phyloP scores from a whole-genome alignment of 1,140 invertebrate genomes.

The Onthophagus taurus region DNA sequence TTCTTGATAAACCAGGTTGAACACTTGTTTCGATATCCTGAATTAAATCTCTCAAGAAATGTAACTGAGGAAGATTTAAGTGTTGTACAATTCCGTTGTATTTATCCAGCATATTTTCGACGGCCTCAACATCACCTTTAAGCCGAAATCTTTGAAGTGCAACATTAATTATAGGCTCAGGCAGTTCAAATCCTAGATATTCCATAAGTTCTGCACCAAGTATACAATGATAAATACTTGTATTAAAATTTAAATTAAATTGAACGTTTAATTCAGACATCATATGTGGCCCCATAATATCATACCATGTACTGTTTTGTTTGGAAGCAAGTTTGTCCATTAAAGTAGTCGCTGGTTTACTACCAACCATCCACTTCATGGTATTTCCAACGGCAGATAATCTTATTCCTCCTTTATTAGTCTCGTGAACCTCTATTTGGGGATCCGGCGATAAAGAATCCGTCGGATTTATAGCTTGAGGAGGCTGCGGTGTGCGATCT shows the following conservation, averaged over 20 bases:
- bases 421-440: slow-evolving; percentile 14
- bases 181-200: slow-evolving; percentile 60
- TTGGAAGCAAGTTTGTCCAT: slow-evolving; percentile 36
- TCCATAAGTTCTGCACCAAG: slow-evolving; percentile 68
- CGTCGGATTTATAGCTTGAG: neutral
- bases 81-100: slow-evolving; percentile 51
- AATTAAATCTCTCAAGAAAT: slow-evolving; percentile 57
- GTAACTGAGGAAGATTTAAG: slow-evolving; percentile 53
- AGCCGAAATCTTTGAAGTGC: slow-evolving; percentile 60
- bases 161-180: slow-evolving; percentile 54
- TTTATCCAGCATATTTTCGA: slow-evolving; percentile 46
- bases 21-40: slow-evolving; percentile 66
- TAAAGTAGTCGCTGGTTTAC: slow-evolving; percentile 20
- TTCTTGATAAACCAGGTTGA: slow-evolving; percentile 65
- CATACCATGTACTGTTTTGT: slow-evolving; percentile 52
- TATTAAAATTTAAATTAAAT: slow-evolving; percentile 56
- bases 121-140: slow-evolving; percentile 49
- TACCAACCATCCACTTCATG: slow-evolving; percentile 10
- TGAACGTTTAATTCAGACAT: slow-evolving; percentile 54
- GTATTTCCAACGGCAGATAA: slow-evolving; percentile 6
- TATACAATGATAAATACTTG: slow-evolving; percentile 59
- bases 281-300: slow-evolving; percentile 51
- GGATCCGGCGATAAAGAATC: neutral
- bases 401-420: slow-evolving; percentile 13
- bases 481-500: neutral